A percentile compares a stretch with the other conserved stretches of the same genome.
Conservation (phyloP, 2,888 invertebrate genomes). For the Ophion slaviceki region DNA sequence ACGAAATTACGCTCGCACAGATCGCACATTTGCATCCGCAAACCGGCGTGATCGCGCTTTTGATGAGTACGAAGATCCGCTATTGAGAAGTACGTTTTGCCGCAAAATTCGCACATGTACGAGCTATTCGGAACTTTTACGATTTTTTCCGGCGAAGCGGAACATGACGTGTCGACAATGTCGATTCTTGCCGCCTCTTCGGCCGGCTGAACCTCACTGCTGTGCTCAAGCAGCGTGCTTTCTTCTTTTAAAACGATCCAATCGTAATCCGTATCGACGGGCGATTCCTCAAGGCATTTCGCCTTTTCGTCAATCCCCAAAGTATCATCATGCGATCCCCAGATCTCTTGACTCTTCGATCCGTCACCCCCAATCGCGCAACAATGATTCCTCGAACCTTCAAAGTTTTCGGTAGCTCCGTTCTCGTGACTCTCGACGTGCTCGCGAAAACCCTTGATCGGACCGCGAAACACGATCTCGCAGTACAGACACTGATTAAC, state of each 20-base stretch:
- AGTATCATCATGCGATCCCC: not conserved
- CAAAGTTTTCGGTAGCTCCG: slow-evolving; percentile 57
- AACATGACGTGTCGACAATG: not conserved
- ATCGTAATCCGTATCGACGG: slow-evolving; percentile 73
- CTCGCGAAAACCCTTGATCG: slow-evolving; percentile 60
- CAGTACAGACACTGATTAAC: slow-evolving; percentile 70
- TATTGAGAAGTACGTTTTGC: slow-evolving; percentile 83
- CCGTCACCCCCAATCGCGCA: not conserved
- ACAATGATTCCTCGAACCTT: slow-evolving; percentile 6
- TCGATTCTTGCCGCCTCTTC: not conserved
- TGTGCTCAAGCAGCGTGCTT: slow-evolving; percentile 12
- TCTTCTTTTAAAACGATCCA: slow-evolving; percentile 65
- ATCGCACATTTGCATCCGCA: slow-evolving; percentile 84
- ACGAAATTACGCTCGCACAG: slow-evolving; percentile 84
- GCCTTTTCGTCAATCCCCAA: slow-evolving; percentile 65
- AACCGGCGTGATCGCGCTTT: slow-evolving; percentile 83
- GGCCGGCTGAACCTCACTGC: not conserved
- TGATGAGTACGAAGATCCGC: slow-evolving; percentile 85
- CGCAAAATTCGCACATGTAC: slow-evolving; percentile 80
- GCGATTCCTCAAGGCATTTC: slow-evolving; percentile 75
- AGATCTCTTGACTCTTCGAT: not conserved
- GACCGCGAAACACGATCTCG: slow-evolving; percentile 64
- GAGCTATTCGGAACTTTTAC: not conserved
- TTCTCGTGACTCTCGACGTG: slow-evolving; percentile 64
- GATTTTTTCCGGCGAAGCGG: not conserved